A percentile compares a stretch with the other conserved stretches of the same genome.
Conservation (phyloP, 1,140 invertebrate species). For the Muscidifurax raptorellus region DNA sequence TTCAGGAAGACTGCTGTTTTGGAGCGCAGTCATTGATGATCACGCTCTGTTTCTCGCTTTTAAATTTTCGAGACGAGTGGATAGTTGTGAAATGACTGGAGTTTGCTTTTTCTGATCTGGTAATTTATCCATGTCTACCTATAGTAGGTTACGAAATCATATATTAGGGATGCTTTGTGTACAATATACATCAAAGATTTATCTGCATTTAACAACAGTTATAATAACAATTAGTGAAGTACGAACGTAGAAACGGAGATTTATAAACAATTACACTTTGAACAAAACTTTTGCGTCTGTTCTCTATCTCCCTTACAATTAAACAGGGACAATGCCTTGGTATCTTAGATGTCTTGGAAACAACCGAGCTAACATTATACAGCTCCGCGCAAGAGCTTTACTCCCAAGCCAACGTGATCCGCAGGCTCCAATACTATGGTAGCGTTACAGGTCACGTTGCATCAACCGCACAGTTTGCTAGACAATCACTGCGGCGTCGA, state of each 20-base stretch:
- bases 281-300: background rate
- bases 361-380: background rate
- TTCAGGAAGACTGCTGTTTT: background rate
- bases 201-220: too few relatives aligned
- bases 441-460: background rate
- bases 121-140: too few relatives aligned
- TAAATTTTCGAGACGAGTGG: background rate
- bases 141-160: background rate
- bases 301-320: background rate
- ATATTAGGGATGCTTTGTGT: background rate
- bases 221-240: too few relatives aligned
- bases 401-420: background rate
- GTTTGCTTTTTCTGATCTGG: background rate
- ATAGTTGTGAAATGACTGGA: background rate
- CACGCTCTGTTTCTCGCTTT: background rate
- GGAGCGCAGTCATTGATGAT: too few relatives aligned
- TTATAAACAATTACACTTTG: too few relatives aligned
- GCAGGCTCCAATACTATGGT: background rate
- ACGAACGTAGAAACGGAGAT: too few relatives aligned
- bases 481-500: background rate
- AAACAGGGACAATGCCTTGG: background rate
- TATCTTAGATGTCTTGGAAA: background rate
- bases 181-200: too few relatives aligned
- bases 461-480: constrained; percentile 18
- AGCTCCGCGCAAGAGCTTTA: background rate